Base-by-base conservation (phyloP, 2,113 vertebrate genomes). In the Jacana jacana region DNA sequence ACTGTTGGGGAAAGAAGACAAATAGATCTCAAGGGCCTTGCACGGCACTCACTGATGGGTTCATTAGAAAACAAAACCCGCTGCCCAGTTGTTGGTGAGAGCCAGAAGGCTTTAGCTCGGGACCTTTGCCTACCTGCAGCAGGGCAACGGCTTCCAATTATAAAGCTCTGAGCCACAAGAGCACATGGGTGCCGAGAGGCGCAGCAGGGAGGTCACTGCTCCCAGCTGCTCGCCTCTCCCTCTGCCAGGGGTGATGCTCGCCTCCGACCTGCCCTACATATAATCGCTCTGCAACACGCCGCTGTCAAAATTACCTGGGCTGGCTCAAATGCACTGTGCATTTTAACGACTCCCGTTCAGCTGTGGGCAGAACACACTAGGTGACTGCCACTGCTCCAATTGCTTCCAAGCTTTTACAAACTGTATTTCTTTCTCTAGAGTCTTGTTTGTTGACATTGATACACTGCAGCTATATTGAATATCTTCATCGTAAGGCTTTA, bases 231-330 rank as follows among this genome's bases (percentile, higher is more conserved):
- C 5, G 1, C 52, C 35, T 68, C 39, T 71, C 39, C 39, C 35
- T 57, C 52, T 71, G 72, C 77, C 86, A 75, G 73, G 66, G 80
- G 60, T 25, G 33, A 81, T 0, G 3, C 61, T 69, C 0, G 0
- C 72, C 49, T 61, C 61, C 12, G 22, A 35, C 54, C 71, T 37
- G 42, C 54, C 3, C 1, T 15, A 33, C 4, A 1, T 9, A 25
- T 25, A 66, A 71, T 39, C 40, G 4, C 42, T 54, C 63, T 0
- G 4, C 69, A 75, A 27, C n/a, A 25, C 51, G 9, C 4, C 17
- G 33, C 95, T 86, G 46, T 40, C 83, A 81, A n/a, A 93, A 88
- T 81, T 84, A 92, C 86, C 88, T 64, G 83, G 89, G 57, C 61
- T 68, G 80, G 28, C 35, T 86, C 31, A 22, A 66, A 49, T 3